Base-by-base conservation (phyloP, 2,888 invertebrate species). In the Acanthosepion pharaonis region DNA sequence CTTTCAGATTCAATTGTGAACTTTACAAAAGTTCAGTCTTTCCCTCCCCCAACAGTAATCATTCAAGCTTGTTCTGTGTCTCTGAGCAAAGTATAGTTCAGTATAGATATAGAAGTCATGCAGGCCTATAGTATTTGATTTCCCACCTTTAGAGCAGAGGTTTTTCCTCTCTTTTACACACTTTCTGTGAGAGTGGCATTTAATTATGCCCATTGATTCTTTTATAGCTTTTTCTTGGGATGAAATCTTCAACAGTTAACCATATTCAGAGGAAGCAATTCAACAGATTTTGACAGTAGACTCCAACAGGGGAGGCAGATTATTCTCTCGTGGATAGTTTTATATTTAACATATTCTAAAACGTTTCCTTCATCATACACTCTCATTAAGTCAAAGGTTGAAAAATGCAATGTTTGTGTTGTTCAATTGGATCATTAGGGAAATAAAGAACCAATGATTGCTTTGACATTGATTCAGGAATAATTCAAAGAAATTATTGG, bases 181-280 rank as follows among this genome's bases (percentile, higher is more conserved):
- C 78, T 78, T 15, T 78, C 78, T 78, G 9, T 11, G 33, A 78
- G n/a, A 78, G 78, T 78, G 78, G 78, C 78, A 78, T 78, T 78
- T 78, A 78, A 78, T 78, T 78, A 78, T 78, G n/a, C n/a, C 78
- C 78, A 78, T 78, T 78, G 78, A 78, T 78, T 78, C 78, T 78
- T 78, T 78, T 78, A 78, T 78, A 33, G 78, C 78, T 78, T 78
- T 78, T 78, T 78, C 78, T 78, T 78, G n/a, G n/a, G n/a, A 0
- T 15, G n/a, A 78, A 78, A 33, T 78, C 78, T n/a, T 78, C n/a
- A 33, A 33, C 78, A 78, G n/a, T 78, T n/a, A 78, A 78, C 78
- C 11, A 78, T 78, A 78, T 78, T 78, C 78, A 78, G 78, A 78
- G n/a, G 33, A 78, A 78, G 4, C 33, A 78, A 33, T 78, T 78